These are phyloP conservation scores for Eupithecia vulgata DNA, from an alignment of 2,888 invertebrate genomes.

Conservation along the genomic window DNA sequence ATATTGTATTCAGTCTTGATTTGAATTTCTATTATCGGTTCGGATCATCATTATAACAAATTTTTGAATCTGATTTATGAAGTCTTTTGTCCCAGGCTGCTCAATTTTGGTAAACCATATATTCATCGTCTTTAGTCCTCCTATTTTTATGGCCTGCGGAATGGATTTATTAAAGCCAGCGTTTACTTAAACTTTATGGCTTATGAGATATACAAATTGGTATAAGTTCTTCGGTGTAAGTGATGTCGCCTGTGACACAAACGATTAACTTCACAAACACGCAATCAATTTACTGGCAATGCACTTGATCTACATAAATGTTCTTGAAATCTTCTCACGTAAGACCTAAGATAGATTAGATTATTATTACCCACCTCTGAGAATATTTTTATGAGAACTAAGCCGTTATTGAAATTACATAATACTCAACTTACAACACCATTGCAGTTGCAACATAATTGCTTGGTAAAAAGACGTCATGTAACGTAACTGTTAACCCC, in stretches of 20 bases:
- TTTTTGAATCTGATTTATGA: no score
- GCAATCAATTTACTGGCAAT: slow-evolving; percentile 28
- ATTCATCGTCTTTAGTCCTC: no score
- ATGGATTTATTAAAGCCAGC: no score
- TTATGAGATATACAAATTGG: no score
- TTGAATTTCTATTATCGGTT: no score
- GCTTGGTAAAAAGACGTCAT: background rate
- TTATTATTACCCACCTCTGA: background rate
- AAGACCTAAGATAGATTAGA: background rate
- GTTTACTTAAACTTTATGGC: no score
- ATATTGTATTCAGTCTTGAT: no score
- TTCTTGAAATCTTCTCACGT: background rate
- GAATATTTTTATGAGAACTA: slow-evolving; percentile 9
- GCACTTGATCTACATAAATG: slow-evolving; percentile 22
- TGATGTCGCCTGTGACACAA: slow-evolving; percentile 28
- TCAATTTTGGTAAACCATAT: no score
- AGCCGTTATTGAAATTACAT: background rate
- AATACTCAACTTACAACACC: background rate
- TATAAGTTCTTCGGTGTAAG: no score
- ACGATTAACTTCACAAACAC: slow-evolving; percentile 31
- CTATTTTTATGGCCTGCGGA: no score
- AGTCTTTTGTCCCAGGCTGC: no score
- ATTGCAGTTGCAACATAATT: slow-evolving; percentile 1
- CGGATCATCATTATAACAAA: no score
- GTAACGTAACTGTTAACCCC: background rate